Evolutionary conservation across 2,113 vertebrate species (phyloP), one percentile per base, ranked within the genome.

Genomic region (Hippoglossus stenolepis): DNA sequence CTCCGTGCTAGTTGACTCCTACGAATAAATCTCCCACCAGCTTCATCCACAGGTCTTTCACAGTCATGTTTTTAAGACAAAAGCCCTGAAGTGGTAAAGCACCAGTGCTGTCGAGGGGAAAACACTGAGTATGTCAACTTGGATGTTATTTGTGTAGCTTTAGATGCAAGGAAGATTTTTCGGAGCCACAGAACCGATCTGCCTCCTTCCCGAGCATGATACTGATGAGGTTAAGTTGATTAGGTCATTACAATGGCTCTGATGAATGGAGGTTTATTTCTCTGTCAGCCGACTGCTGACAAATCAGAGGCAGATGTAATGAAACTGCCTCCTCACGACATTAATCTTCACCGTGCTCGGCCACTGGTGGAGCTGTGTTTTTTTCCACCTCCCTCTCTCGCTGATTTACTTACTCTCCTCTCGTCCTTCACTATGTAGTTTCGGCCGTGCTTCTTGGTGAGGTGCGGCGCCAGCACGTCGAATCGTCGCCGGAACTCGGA

Each of bases 351-450:
- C 73, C 59, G 77, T 59, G 80, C 79, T 80, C 75, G 77, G 87
- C 76, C 71, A 72, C 73, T 58, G 57, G 79, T 40, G 11, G 58
- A 78, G 85, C 74, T 68, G 62, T 72, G 76, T 69, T 62, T 83
- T 71, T 61, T 65, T 57, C 69, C 40, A 9, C 11, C 68, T 65
- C 47, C 43, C 81, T 78, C 67, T 77, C 78, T 62, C 53, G 5
- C 54, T 77, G 79, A 90, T 65, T 73, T 84, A 93, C 94, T 18
- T 91, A 99, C 98, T 94, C 97, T 93, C 83, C 95, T 96, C 91
- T 99, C 98, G 2, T 99, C 97, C 87, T 96, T 95, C 81, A 99
- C 97, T 0, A 99, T 98, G 93, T 98, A 99, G 93, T 98, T 97
- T 81, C 97, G 96, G 6, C 98, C 98, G 0, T 96, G 96, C 75